Conservation (phyloP, 2,113 vertebrate species). For the Calidris pygmaea region DNA sequence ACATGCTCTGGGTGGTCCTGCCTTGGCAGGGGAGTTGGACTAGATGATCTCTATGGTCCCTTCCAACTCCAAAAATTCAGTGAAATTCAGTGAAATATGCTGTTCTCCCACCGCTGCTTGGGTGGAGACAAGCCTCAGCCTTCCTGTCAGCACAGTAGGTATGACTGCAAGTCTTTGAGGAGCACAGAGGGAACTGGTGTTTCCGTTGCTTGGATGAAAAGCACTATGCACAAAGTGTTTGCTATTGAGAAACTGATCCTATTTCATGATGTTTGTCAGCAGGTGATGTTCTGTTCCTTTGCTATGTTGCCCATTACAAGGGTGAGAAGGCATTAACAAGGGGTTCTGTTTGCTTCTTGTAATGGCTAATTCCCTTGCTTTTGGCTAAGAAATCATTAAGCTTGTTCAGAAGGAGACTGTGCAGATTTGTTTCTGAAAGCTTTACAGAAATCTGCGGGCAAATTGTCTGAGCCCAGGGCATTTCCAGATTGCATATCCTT, state of each 20-base stretch:
- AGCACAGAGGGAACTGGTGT: background rate
- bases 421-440: slow-evolving; percentile 14
- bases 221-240: background rate
- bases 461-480: background rate
- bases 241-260: background rate
- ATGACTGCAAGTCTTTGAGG: background rate
- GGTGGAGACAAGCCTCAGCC: background rate
- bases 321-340: background rate
- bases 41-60: too few species aligned
- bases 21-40: too few species aligned
- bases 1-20: too few species aligned
- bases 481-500: slow-evolving; percentile 51
- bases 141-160: background rate
- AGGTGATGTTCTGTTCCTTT: slow-evolving; percentile 2
- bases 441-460: background rate
- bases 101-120: background rate
- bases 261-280: slow-evolving; percentile 25
- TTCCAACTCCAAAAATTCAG: too few species aligned
- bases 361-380: background rate
- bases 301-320: background rate
- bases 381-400: background rate
- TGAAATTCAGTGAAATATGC: too few species aligned
- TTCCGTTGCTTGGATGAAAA: background rate
- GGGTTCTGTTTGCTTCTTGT: background rate
- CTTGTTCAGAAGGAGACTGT: background rate